These are phyloP conservation scores for Labeo rohita DNA, from an alignment of 2,113 vertebrate genomes.

Conservation along the genomic window DNA sequence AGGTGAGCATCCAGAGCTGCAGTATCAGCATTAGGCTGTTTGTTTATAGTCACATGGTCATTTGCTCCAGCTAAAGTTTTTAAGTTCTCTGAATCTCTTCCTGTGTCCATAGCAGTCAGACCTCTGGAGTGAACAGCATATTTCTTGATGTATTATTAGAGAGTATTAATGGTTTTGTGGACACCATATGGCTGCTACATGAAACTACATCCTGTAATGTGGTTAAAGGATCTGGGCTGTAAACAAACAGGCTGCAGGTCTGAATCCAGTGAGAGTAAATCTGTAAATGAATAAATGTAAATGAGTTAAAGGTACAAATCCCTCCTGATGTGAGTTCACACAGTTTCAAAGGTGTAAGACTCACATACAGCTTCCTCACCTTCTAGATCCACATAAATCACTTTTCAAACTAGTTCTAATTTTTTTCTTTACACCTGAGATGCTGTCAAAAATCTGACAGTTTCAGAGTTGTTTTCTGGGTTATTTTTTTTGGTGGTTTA, in stretches of 20 bases:
- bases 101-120: not conserved
- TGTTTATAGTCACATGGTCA: not conserved
- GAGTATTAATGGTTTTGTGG: not conserved
- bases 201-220: not conserved
- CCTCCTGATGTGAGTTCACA: not conserved
- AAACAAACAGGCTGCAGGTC: not conserved
- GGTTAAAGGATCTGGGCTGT: not conserved
- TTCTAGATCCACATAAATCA: not conserved
- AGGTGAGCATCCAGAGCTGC: no score
- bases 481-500: not conserved
- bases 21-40: no score
- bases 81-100: not conserved
- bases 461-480: not conserved
- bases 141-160: not conserved
- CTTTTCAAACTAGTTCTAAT: no score
- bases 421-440: not conserved
- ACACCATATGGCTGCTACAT: not conserved
- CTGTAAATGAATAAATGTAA: not conserved
- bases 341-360: not conserved
- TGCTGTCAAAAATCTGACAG: not conserved
- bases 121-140: not conserved
- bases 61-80: not conserved
- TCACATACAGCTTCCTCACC: not conserved
- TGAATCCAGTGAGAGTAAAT: conserved; percentile 5
- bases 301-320: not conserved